Conservation (phyloP, 92 coral and sea anemone genomes). For the Zoanthus solanderi region DNA sequence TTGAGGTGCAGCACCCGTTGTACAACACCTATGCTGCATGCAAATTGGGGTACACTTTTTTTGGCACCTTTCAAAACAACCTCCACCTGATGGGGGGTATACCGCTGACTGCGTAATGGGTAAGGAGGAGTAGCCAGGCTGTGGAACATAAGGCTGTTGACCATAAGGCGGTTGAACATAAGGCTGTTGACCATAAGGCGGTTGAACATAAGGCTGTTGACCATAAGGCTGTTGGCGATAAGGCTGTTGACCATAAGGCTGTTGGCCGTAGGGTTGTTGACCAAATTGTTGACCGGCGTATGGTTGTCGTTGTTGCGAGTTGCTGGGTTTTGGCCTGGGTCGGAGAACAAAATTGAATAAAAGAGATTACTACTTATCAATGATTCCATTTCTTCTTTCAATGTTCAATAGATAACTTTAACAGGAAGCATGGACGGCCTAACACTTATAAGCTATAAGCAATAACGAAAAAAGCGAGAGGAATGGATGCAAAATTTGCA, state of each 20-base stretch:
- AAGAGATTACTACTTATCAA: not conserved
- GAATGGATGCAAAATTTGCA: no score
- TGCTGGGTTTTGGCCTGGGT: not conserved
- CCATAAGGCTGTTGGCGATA: constrained; percentile 11
- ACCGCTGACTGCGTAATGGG: constrained; percentile 54
- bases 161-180: constrained; percentile 7
- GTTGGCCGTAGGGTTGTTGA: constrained; percentile 4
- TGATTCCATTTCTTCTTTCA: not conserved
- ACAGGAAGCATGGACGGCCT: not conserved
- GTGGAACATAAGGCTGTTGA: not conserved
- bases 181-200: constrained; percentile 10
- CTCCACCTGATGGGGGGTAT: constrained; percentile 77
- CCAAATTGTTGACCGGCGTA: constrained; percentile 12
- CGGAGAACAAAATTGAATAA: not conserved
- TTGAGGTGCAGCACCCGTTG: constrained; percentile 37
- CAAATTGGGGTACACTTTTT: constrained; percentile 82
- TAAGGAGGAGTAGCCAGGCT: constrained; percentile 14
- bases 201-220: not conserved
- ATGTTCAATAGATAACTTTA: not conserved
- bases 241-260: not conserved
- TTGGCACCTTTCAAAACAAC: constrained; percentile 71
- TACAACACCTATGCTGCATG: constrained; percentile 81
- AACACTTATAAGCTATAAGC: no score
- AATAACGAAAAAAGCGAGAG: no score
- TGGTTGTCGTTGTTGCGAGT: not conserved